phyloP scores from a whole-genome alignment of 2,888 invertebrate species.

The Hirtodrosophila confusa region DNA sequence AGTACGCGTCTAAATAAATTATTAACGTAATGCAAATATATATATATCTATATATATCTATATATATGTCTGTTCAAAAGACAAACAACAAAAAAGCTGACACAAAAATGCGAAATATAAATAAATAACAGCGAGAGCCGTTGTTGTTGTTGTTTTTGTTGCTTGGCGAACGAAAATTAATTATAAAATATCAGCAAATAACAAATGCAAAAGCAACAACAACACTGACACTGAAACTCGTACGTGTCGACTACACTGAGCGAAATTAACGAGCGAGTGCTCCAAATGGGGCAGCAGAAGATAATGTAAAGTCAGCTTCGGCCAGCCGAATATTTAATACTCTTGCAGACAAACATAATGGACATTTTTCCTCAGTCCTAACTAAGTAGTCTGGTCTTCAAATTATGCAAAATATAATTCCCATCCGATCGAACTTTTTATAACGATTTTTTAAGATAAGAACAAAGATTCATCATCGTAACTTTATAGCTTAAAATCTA shows the following conservation, averaged over 20 bases:
- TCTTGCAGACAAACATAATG: too few species aligned
- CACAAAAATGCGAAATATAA: slow-evolving; percentile 62
- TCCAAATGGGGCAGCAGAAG: too few species aligned
- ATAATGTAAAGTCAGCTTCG: too few species aligned
- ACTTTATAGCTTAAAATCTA: too few species aligned
- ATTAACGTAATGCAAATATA: slow-evolving; percentile 46
- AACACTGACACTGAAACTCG: slow-evolving; percentile 10
- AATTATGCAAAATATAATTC: too few species aligned
- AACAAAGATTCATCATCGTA: too few species aligned
- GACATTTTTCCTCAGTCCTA: too few species aligned
- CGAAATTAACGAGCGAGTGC: slow-evolving; percentile 6
- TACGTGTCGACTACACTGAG: slow-evolving; percentile 30
- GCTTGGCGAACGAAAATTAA: slow-evolving; percentile 61
- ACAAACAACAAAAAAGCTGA: slow-evolving; percentile 45
- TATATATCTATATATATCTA: slow-evolving; percentile 16
- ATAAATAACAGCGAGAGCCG: slow-evolving; percentile 40
- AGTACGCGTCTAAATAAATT: slow-evolving; percentile 67
- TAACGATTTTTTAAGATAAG: too few species aligned
- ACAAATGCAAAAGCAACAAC: slow-evolving; percentile 33
- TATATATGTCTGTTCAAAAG: slow-evolving; percentile 35
- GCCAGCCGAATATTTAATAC: too few species aligned
- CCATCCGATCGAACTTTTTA: too few species aligned
- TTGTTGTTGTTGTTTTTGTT: slow-evolving; percentile 17
- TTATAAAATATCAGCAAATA: slow-evolving; percentile 69
- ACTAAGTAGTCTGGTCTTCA: too few species aligned